Conservation (phyloP, 2,888 invertebrate genomes). For the Euphydryas editha region DNA sequence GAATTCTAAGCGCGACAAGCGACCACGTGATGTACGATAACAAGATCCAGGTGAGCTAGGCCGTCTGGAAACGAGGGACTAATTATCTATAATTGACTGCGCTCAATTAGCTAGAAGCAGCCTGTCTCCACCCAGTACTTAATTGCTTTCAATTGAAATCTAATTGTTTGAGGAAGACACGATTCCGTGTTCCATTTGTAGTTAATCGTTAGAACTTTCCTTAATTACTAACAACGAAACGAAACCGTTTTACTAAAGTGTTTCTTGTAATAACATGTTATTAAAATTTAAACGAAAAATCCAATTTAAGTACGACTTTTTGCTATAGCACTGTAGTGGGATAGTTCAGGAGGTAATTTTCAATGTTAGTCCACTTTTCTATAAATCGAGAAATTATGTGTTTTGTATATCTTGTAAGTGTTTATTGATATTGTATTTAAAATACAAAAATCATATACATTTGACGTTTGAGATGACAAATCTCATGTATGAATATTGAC, state of each 20-base stretch:
- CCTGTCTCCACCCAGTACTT: constrained; percentile 7
- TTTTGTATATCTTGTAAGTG: no score
- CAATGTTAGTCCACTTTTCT: no score
- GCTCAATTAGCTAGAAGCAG: constrained; percentile 4
- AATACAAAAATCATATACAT: no score
- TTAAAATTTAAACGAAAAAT: neutral
- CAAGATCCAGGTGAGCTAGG: constrained; percentile 11
- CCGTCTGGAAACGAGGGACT: constrained; percentile 19
- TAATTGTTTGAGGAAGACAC: neutral
- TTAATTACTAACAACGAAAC: neutral
- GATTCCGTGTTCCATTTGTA: neutral
- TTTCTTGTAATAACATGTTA: neutral
- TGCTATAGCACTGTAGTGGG: no score
- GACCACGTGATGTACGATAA: constrained; percentile 15
- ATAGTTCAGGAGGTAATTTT: no score
- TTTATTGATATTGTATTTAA: no score
- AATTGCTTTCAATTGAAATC: constrained; percentile 4
- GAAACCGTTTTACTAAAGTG: neutral
- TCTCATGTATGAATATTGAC: no score
- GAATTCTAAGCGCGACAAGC: neutral
- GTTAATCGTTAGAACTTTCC: neutral
- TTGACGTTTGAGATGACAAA: no score
- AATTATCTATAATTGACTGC: constrained; percentile 17
- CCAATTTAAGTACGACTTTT: no score
- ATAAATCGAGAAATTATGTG: no score